These are phyloP conservation scores for Brachirus orientalis DNA, from an alignment of 2,113 vertebrate genomes.

Conservation along the genomic window DNA sequence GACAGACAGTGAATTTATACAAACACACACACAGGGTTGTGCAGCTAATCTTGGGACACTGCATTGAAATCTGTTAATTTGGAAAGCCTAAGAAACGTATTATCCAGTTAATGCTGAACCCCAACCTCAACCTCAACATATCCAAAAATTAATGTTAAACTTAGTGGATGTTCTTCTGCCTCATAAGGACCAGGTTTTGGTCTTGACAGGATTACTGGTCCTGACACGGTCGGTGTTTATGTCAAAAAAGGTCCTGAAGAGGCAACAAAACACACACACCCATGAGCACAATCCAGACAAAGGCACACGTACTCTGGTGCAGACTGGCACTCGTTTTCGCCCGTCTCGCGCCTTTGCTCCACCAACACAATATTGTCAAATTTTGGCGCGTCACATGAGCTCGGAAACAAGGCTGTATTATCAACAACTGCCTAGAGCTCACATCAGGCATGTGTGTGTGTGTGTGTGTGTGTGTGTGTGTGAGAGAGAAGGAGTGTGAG, in stretches of 20 bases:
- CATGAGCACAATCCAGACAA: slow-evolving; percentile 19
- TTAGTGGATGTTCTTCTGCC: no score
- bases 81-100: no score
- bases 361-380: slow-evolving; percentile 67
- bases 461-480: slow-evolving; percentile 38
- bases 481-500: slow-evolving; percentile 23
- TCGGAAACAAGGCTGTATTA: slow-evolving; percentile 57
- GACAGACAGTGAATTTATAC: neutral
- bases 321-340: slow-evolving; percentile 63
- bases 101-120: no score
- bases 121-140: no score
- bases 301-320: slow-evolving; percentile 45
- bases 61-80: no score
- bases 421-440: slow-evolving; percentile 62
- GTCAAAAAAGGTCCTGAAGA: no score
- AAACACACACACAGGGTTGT: slow-evolving; percentile 29
- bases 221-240: no score
- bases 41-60: no score
- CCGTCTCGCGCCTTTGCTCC: slow-evolving; percentile 65
- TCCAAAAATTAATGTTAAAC: no score
- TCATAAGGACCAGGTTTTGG: no score
- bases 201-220: no score
- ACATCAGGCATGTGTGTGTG: slow-evolving; percentile 4
- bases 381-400: slow-evolving; percentile 59
- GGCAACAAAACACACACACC: slow-evolving; percentile 26